Percentiles rank a stretch among this genome's conserved stretches.
Evolutionary conservation across 92 coral and sea anemone genomes (phyloP).

Genomic region (Muricea muricata): DNA sequence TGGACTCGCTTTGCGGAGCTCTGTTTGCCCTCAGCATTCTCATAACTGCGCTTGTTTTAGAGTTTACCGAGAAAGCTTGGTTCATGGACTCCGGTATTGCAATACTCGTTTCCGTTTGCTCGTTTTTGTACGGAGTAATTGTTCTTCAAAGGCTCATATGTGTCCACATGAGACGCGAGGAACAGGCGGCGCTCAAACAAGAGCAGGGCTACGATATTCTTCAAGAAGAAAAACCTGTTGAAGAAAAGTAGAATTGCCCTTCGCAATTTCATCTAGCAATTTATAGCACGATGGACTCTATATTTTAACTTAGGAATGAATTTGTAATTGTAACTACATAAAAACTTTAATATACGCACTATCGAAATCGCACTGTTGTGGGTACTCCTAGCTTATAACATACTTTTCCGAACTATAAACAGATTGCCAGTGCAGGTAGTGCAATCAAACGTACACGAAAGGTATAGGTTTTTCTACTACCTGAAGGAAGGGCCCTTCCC

Average conservation of each 20-base stretch:
- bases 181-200: not conserved
- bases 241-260: not conserved
- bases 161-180: constrained; percentile 1
- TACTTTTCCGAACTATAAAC: too few species aligned
- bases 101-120: constrained; percentile 6
- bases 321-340: too few species aligned
- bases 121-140: constrained; percentile 20
- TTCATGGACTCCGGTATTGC: constrained; percentile 28
- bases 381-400: too few species aligned
- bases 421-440: too few species aligned
- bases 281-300: too few species aligned
- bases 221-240: not conserved
- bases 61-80: constrained; percentile 18
- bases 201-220: not conserved
- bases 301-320: too few species aligned
- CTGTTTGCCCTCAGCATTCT: constrained; percentile 31
- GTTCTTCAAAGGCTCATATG: constrained; percentile 4
- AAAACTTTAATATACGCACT: too few species aligned
- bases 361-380: too few species aligned
- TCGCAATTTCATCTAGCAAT: too few species aligned
- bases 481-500: too few species aligned
- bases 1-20: constrained; percentile 34
- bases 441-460: too few species aligned
- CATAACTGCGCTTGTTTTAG: not conserved
- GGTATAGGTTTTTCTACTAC: too few species aligned